Base-by-base conservation (phyloP, 2,113 vertebrate genomes). In the Nothocercus nigrocapillus region DNA sequence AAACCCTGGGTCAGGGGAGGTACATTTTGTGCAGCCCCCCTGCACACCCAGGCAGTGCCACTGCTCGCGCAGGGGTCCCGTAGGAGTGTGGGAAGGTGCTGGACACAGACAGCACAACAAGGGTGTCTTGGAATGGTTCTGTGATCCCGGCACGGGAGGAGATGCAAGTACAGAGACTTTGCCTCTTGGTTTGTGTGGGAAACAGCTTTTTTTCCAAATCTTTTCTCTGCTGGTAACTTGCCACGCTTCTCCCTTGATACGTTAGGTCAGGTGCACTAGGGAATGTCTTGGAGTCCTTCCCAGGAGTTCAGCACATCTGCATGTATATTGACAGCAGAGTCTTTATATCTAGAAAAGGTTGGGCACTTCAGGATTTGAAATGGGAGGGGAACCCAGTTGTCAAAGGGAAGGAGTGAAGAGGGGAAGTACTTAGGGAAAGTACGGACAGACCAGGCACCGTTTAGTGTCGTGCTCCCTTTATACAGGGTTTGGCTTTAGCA, bases 21-120 rank as follows among this genome's bases (percentile, higher is more conserved):
- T 1, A 1, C 20, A 13, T 42, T 58, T 68, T 24, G 22, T 36
- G 5, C 5, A 17, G 1, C 5, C 13, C 4, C 30, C 1, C 1
- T 68, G 58, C 63, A 36, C 45, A n/a, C 21, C 30, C 16, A 73
- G 27, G 32, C 42, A 28, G 36, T 47, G 81, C 34, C 44, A 42
- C 44, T 69, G 64, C 47, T 67, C 53, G 28, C 63, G 62, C 18
- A 56, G 28, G 30, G n/a, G 11, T 81, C 63, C 66, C 38, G n/a
- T 5, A 1, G 1, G 58, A 49, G 38, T 7, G 49, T 73, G 32
- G 10, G 18, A 56, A 32, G 53, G 49, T 61, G 21, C 1, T 88
- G 70, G 42, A 34, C 25, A 42, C 68, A 89, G 34, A 56, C 9
- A 75, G 17, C 36, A 73, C 38, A 63, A 74, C 59, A 24, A 44